Evolutionary conservation across 37 sponge, comb jelly and placozoan genomes (phyloP).

Genomic region (Halisarca cf. caerulea): DNA sequence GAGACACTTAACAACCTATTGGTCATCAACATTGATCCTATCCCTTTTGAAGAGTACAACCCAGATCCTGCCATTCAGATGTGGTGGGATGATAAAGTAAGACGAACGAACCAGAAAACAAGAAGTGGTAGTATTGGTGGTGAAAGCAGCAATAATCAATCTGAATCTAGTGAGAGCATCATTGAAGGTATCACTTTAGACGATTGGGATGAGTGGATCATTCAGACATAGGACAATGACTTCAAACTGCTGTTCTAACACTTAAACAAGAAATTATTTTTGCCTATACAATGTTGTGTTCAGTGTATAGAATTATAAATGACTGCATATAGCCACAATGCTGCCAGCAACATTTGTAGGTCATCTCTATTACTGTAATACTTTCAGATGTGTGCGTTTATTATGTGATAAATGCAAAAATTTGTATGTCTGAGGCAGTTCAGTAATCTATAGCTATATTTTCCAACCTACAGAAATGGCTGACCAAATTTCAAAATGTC

Average conservation of each 20-base stretch:
- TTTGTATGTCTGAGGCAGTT: too few relatives aligned
- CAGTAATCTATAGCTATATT: too few relatives aligned
- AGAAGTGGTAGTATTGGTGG: conserved; percentile 4
- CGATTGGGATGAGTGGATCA: conserved; percentile 32
- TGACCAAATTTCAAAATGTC: neutral
- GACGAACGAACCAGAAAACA: conserved; percentile 43
- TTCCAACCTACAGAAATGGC: too few relatives aligned
- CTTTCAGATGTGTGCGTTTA: too few relatives aligned
- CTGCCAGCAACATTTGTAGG: too few relatives aligned
- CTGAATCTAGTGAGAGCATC: neutral
- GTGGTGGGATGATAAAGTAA: conserved; percentile 65
- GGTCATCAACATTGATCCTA: neutral
- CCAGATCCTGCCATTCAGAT: conserved; percentile 53
- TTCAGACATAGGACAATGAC: neutral
- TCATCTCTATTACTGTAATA: too few relatives aligned
- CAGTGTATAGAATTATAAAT: too few relatives aligned
- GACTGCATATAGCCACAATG: too few relatives aligned
- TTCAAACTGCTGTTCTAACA: neutral
- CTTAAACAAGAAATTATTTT: neutral
- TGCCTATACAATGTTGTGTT: neutral
- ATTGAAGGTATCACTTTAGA: neutral
- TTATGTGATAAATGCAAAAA: too few relatives aligned
- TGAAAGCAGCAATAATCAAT: conserved; percentile 6
- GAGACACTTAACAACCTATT: conserved; percentile 60
- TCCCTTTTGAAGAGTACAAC: conserved; percentile 35